These are phyloP conservation scores for Vireo altiloquus DNA, from an alignment of 2,113 vertebrate species.

Conservation along the genomic window DNA sequence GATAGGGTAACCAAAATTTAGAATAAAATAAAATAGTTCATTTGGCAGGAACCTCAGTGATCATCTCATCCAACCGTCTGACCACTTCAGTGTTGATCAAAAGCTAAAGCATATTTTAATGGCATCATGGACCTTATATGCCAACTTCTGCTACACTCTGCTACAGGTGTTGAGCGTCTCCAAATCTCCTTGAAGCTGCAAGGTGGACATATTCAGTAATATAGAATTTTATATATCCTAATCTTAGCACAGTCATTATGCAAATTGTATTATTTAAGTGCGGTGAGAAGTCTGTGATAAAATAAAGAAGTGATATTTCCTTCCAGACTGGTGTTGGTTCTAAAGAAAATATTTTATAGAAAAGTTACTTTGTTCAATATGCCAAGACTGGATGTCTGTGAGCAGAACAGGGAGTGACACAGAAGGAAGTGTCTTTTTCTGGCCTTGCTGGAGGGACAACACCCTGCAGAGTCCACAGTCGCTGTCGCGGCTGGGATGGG, in stretches of 20 bases:
- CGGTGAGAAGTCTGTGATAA: not conserved
- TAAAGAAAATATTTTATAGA: not conserved
- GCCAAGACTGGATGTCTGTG: not conserved
- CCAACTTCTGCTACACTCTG: not conserved
- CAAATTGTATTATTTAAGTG: not conserved
- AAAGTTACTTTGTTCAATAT: not conserved
- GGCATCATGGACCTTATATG: not conserved
- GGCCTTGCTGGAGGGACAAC: not conserved
- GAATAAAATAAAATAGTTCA: not conserved
- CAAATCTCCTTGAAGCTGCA: not conserved
- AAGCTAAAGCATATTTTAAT: not conserved
- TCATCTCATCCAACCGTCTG: not conserved
- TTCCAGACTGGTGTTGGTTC: not conserved
- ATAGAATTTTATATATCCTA: not conserved
- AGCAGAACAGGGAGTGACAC: not conserved
- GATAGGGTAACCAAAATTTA: not conserved
- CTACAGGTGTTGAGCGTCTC: not conserved
- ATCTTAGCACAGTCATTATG: not conserved
- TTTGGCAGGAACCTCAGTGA: not conserved
- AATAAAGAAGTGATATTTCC: not conserved
- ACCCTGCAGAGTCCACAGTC: not conserved
- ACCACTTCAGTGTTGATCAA: not conserved
- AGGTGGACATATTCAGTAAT: not conserved
- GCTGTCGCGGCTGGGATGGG: not conserved
- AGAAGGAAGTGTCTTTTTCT: not conserved